A percentile compares a stretch with the other conserved stretches of the same genome.
phyloP scores from a whole-genome alignment of 1,140 invertebrate species.

The Drosophila sulfurigaster region DNA sequence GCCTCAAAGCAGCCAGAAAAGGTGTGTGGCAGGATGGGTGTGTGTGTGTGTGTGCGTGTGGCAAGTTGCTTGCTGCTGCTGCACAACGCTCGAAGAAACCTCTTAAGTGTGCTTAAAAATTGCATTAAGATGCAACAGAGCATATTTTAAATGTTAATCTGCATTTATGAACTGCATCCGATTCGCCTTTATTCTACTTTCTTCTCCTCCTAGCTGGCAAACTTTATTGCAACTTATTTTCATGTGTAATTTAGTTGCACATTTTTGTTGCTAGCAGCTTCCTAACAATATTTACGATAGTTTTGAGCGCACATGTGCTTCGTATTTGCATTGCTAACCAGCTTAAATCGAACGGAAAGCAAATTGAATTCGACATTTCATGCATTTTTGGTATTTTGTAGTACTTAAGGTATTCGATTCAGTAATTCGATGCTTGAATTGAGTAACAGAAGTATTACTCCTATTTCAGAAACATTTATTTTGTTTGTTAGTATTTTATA shows the following conservation, averaged over 20 bases:
- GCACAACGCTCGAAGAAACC: conserved; percentile 12
- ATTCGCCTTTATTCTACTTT: not conserved
- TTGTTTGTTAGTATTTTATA: too few species aligned
- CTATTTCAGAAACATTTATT: too few species aligned
- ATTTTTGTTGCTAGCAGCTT: not conserved
- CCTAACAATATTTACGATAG: not conserved
- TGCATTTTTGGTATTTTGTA: not conserved
- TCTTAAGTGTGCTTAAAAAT: conserved; percentile 28
- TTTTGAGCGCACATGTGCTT: not conserved
- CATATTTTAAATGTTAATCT: conserved; percentile 13
- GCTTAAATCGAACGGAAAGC: conserved; percentile 6
- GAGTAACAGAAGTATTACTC: too few species aligned
- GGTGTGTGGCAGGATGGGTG: not conserved
- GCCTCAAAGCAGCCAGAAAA: conserved; percentile 2
- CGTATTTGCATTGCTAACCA: not conserved
- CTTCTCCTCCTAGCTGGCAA: not conserved
- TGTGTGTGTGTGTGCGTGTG: conserved; percentile 4
- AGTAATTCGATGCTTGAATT: too few species aligned
- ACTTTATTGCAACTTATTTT: not conserved
- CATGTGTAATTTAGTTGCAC: not conserved
- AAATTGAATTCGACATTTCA: not conserved
- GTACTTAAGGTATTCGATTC: too few species aligned
- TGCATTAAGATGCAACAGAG: conserved; percentile 16
- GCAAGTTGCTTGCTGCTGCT: not conserved
- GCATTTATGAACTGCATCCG: conserved; percentile 7